Evolutionary conservation across 2,888 invertebrate species (phyloP).

Genomic region (Leucania comma): DNA sequence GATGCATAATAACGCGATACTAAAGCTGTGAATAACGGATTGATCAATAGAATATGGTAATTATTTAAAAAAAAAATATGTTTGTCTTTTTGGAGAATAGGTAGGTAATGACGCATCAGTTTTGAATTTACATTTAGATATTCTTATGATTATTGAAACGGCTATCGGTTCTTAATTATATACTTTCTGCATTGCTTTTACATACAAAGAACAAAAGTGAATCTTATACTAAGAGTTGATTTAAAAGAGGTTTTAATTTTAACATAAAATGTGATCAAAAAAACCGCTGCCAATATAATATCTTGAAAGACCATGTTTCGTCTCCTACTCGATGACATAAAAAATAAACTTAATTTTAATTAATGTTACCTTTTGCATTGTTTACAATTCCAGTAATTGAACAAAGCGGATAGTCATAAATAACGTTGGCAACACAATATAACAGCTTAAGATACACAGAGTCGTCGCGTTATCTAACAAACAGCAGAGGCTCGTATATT

Average conservation of each 20-base stretch:
- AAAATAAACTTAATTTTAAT: conserved; percentile 38
- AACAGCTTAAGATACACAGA: conserved; percentile 62
- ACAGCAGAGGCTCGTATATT: conserved; percentile 83
- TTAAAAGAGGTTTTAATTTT: not conserved
- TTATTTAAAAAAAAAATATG: conserved; percentile 61
- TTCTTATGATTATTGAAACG: not conserved
- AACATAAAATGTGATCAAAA: not conserved
- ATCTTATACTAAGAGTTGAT: not conserved
- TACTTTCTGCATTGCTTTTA: not conserved
- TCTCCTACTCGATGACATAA: not conserved
- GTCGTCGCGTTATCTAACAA: conserved; percentile 80
- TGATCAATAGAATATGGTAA: conserved; percentile 59
- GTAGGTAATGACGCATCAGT: conserved; percentile 29
- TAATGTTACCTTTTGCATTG: conserved; percentile 40
- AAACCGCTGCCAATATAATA: not conserved
- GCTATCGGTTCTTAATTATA: not conserved
- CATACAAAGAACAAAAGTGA: not conserved
- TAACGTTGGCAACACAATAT: conserved; percentile 50
- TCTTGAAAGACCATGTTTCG: not conserved
- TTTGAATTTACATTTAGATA: conserved; percentile 12
- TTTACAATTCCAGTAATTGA: conserved; percentile 56
- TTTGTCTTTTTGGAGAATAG: conserved; percentile 39
- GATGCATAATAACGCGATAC: conserved; percentile 47
- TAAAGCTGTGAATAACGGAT: conserved; percentile 49
- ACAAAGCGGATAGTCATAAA: conserved; percentile 58